phyloP scores from a whole-genome alignment of 2,113 vertebrate species.

The Sorex fumeus region DNA sequence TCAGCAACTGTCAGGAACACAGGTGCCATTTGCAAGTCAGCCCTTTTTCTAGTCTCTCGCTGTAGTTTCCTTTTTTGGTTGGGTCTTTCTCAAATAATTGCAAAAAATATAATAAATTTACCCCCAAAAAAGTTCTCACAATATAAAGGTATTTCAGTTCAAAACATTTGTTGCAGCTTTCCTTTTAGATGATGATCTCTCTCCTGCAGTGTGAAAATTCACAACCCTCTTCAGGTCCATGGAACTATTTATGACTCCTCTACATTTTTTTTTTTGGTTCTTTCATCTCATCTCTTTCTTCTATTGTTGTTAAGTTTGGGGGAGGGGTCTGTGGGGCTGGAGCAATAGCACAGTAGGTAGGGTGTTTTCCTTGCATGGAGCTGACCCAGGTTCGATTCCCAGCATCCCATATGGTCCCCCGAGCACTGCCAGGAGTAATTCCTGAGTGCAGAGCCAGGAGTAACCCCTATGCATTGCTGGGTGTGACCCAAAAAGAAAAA shows the following conservation, averaged over 20 bases:
- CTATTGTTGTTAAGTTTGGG: too few species aligned
- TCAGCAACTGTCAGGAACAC: background rate
- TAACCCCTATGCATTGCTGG: too few species aligned
- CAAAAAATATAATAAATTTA: background rate
- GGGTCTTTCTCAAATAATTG: constrained; percentile 38
- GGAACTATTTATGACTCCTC: background rate
- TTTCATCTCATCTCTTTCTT: background rate
- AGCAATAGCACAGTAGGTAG: too few species aligned
- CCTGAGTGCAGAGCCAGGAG: too few species aligned
- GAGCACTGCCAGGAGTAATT: too few species aligned
- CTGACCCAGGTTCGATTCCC: too few species aligned
- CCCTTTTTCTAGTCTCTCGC: background rate
- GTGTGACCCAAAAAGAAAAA: too few species aligned
- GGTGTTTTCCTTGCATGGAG: too few species aligned
- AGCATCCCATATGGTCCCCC: too few species aligned
- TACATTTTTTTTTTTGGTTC: background rate
- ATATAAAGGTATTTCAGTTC: constrained; percentile 4
- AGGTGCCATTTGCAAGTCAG: background rate
- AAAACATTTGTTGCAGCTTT: constrained; percentile 34
- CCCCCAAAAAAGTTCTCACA: background rate
- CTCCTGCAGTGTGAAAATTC: background rate
- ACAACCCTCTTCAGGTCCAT: background rate
- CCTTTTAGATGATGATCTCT: background rate
- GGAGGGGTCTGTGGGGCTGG: too few species aligned
- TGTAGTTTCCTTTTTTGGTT: constrained; percentile 39